Base-by-base conservation (phyloP, 2,797 vertebrate genomes). In the Borostomias antarcticus region DNA sequence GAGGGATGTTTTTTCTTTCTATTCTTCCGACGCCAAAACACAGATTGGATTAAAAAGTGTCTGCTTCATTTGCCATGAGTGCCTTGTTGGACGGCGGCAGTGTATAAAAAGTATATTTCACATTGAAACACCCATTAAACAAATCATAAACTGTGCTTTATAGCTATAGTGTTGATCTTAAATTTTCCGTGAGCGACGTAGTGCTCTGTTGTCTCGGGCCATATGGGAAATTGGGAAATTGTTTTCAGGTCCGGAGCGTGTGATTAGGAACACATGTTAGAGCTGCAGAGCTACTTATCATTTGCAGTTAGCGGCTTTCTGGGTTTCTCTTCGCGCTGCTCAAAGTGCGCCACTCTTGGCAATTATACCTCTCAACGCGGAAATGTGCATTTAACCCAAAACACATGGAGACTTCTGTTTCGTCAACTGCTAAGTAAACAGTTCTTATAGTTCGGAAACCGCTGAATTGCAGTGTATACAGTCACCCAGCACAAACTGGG, bases 231-330 rank as follows among this genome's bases (percentile, higher is more conserved):
- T 93, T 92, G 92, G 89, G 86, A 94, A 95, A 94, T 93, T 91
- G 92, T 94, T 95, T 95, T 91, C 91, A 92, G 88, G 91, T 93
- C 88, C 84, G 58, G 79, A 87, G 86, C 85, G 77, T 89, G 86
- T 94, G 92, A 96, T 95, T 88, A 92, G 92, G 93, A 94, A 91
- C 96, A 96, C 91, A 93, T 96, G 95, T 93, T 90, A 79, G 76
- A 79, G 69, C 88, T 88, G 85, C 87, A 70, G 67, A 83, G 90
- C 87, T 85, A 85, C 85, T 76, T 90, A 85, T 84, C 82, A 75
- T 87, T 88, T 89, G 88, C 83, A 85, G 86, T 87, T 89, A 86
- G 90, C 67, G 90, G 90, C 88, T 90, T 91, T 87, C 70, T 73
- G 81, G 89, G 86, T 89, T 91, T 82, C 79, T 86, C 83, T 70